Evolutionary conservation across 2,888 invertebrate genomes (phyloP).

Genomic region (Aproaerema taeniolella): DNA sequence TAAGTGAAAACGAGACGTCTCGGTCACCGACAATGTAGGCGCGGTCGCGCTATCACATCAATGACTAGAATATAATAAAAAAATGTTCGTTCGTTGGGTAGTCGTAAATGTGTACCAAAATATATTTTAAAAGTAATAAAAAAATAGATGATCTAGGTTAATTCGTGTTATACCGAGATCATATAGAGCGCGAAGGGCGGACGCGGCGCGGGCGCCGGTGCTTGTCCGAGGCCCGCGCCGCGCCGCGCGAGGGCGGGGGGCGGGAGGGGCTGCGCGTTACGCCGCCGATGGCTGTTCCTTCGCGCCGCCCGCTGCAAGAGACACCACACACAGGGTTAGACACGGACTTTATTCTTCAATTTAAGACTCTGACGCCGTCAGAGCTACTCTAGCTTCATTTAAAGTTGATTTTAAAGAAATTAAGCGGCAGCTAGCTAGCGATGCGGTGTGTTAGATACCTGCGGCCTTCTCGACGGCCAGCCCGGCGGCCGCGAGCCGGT

Average conservation of each 20-base stretch:
- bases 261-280: constrained; percentile 73
- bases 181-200: constrained; percentile 57
- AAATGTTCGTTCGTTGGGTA: constrained; percentile 47
- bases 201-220: constrained; percentile 35
- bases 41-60: constrained; percentile 55
- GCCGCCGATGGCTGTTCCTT: constrained; percentile 76
- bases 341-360: constrained; percentile 60
- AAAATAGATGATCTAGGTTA: constrained; percentile 68
- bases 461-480: constrained; percentile 67
- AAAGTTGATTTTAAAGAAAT: constrained; percentile 51
- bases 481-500: constrained; percentile 81
- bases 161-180: constrained; percentile 74
- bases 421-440: constrained; percentile 61
- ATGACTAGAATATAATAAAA: constrained; percentile 50
- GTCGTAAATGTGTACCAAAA: constrained; percentile 47
- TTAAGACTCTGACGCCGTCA: constrained; percentile 39
- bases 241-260: constrained; percentile 29
- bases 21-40: constrained; percentile 52
- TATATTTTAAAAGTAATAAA: constrained; percentile 41
- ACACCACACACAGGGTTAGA: constrained; percentile 76
- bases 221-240: constrained; percentile 33
- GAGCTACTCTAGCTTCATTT: constrained; percentile 47
- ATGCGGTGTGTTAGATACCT: constrained; percentile 68
- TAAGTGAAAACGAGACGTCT: constrained; percentile 64
- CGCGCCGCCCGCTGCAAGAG: constrained; percentile 76